Percentiles rank a stretch among this genome's conserved stretches.
phyloP scores from a whole-genome alignment of 2,888 invertebrate species.

The Agrochola macilenta region DNA sequence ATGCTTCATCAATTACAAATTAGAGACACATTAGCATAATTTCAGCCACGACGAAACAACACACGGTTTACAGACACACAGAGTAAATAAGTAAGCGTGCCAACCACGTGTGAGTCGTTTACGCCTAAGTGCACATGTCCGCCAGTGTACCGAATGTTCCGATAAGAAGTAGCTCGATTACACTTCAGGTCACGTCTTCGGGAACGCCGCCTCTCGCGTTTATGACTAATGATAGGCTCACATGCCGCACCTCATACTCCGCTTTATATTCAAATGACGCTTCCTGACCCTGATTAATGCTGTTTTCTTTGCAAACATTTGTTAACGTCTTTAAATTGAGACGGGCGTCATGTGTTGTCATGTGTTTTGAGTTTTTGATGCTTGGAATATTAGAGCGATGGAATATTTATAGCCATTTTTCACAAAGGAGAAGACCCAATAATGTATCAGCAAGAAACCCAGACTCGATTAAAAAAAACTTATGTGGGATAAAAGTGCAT shows the following conservation, averaged over 20 bases:
- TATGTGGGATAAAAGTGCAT: too few species aligned
- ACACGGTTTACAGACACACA: neutral
- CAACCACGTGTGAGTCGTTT: constrained; percentile 67
- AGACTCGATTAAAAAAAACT: too few species aligned
- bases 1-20: neutral
- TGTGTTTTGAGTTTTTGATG: constrained; percentile 47
- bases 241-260: constrained; percentile 81
- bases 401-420: neutral
- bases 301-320: constrained; percentile 86
- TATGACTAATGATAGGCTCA: constrained; percentile 90
- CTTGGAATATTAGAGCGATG: neutral
- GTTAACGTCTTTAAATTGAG: constrained; percentile 81
- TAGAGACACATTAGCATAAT: neutral
- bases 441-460: too few species aligned
- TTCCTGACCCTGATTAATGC: constrained; percentile 89
- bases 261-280: constrained; percentile 90
- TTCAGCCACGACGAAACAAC: neutral
- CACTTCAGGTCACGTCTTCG: constrained; percentile 82
- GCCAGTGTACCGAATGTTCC: constrained; percentile 67
- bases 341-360: constrained; percentile 68
- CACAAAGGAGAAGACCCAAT: too few species aligned
- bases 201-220: constrained; percentile 78
- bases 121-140: constrained; percentile 78
- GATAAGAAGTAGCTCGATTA: constrained; percentile 76
- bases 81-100: constrained; percentile 40